Conservation (phyloP, 2,113 vertebrate species). For the Cynocephalus volans region DNA sequence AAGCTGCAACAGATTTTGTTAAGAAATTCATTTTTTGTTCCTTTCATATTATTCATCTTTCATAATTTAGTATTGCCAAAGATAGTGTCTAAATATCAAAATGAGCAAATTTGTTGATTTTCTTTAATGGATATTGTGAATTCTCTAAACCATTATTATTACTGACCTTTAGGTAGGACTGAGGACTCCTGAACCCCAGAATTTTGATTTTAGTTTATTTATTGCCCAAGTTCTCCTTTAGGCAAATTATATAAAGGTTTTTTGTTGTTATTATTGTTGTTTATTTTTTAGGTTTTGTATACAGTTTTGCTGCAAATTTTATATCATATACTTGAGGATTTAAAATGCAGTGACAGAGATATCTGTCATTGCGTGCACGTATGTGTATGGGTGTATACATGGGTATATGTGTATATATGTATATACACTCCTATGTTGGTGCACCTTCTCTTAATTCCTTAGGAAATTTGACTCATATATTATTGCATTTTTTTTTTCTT, state of each 20-base stretch:
- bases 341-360: neutral
- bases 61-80: neutral
- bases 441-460: neutral
- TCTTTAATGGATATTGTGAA: neutral
- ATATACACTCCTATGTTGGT: neutral
- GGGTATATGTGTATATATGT: neutral
- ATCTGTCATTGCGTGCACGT: neutral
- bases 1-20: conserved; percentile 1
- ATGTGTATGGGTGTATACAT: neutral
- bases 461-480: neutral
- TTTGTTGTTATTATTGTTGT: neutral
- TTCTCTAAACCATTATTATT: neutral
- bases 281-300: neutral
- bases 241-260: neutral
- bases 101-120: neutral
- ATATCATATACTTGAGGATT: neutral
- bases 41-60: conserved; percentile 35
- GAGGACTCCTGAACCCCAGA: neutral
- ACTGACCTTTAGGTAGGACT: neutral
- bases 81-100: neutral
- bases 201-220: conserved; percentile 2
- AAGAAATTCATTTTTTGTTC: conserved; percentile 16
- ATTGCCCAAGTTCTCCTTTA: neutral
- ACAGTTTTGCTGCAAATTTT: conserved; percentile 4
- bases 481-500: neutral